phyloP scores from a whole-genome alignment of 2,113 vertebrate genomes.

The Neolamprologus fasciatus region DNA sequence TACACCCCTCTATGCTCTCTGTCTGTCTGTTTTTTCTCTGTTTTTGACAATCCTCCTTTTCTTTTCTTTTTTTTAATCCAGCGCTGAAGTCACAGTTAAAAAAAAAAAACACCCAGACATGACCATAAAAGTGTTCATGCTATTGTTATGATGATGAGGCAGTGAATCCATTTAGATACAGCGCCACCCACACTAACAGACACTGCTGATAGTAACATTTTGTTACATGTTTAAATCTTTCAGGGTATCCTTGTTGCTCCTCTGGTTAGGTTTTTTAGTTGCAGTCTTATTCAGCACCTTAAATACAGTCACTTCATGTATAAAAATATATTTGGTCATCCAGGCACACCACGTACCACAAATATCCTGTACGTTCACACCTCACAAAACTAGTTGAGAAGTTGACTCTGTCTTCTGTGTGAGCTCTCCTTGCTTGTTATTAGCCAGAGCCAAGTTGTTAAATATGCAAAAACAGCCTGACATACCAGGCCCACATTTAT shows the following conservation, averaged over 20 bases:
- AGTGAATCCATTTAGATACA: constrained; percentile 41
- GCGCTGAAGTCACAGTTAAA: neutral
- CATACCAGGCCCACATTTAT: neutral
- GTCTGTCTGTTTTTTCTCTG: constrained; percentile 11
- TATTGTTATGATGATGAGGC: constrained; percentile 45
- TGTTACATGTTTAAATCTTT: constrained; percentile 4
- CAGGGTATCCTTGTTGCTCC: neutral
- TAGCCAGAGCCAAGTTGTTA: neutral
- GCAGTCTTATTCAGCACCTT: neutral
- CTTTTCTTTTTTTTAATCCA: neutral
- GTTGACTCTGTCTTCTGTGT: neutral
- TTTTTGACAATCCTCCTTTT: neutral
- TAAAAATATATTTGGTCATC: neutral
- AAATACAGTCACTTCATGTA: neutral
- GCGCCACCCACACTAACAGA: neutral
- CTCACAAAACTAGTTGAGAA: neutral
- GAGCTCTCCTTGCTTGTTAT: neutral
- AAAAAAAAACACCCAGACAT: neutral
- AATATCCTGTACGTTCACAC: neutral
- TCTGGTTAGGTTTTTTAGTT: neutral
- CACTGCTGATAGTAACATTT: constrained; percentile 6
- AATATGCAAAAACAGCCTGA: neutral
- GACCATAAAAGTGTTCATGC: constrained; percentile 21
- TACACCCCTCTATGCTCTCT: neutral
- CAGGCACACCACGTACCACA: neutral